Evolutionary conservation across 2,797 vertebrate species (phyloP).

Genomic region (Xenopus petersii): DNA sequence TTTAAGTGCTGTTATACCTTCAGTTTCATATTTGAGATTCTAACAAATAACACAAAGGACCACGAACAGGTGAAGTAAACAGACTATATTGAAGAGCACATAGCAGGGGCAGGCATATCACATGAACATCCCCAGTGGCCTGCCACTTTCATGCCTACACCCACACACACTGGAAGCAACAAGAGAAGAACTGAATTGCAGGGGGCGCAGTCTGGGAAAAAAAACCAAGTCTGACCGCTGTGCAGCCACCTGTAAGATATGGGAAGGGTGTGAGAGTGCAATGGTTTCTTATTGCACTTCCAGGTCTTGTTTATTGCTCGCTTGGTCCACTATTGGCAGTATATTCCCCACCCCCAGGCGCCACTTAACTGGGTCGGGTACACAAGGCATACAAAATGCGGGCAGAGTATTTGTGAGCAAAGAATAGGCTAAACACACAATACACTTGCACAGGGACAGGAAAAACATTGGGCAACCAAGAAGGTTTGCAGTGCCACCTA

Average conservation of each 20-base stretch:
- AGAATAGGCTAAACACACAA: not conserved
- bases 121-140: constrained; percentile 40
- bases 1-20: no score
- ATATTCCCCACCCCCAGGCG: no score
- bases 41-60: no score
- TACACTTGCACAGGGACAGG: no score
- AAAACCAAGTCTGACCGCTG: no score
- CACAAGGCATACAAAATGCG: not conserved
- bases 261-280: no score
- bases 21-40: no score
- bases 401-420: not conserved
- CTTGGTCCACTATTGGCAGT: no score
- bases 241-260: no score
- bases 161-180: not conserved
- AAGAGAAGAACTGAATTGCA: not conserved
- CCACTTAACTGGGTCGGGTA: not conserved
- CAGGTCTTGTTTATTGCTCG: constrained; percentile 8
- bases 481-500: no score
- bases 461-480: no score
- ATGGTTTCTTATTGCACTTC: no score
- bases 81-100: constrained; percentile 34
- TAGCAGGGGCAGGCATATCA: constrained; percentile 10
- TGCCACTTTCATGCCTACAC: constrained; percentile 35
- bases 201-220: not conserved
- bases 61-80: constrained; percentile 19